Conservation (phyloP, 2,797 vertebrate genomes). For the Gobionotothen gibberifrons region DNA sequence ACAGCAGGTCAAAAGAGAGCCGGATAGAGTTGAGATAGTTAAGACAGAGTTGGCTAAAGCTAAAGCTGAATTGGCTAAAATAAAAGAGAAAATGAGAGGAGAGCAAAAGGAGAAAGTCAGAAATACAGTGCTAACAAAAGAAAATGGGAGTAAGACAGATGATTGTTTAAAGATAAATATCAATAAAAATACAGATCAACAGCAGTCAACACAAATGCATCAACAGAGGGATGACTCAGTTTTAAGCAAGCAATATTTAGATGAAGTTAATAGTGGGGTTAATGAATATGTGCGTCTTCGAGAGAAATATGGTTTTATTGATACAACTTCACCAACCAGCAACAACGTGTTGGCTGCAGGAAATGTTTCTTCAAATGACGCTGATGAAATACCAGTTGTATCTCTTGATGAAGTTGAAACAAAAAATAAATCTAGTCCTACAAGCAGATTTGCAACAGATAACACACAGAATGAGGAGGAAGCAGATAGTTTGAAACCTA, state of each 20-base stretch:
- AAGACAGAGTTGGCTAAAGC: conserved; percentile 76
- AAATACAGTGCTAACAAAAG: conserved; percentile 31
- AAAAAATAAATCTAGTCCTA: conserved; percentile 16
- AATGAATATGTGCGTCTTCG: conserved; percentile 59
- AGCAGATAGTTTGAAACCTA: conserved; percentile 20
- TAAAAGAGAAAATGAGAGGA: conserved; percentile 74
- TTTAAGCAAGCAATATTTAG: not conserved
- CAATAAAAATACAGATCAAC: conserved; percentile 32
- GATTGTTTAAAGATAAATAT: conserved; percentile 5
- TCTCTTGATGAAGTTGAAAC: conserved; percentile 30
- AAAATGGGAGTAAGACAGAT: conserved; percentile 30
- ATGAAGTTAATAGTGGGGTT: conserved; percentile 24
- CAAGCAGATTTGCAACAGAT: conserved; percentile 4
- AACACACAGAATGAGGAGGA: conserved; percentile 38
- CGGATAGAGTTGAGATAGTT: conserved; percentile 70
- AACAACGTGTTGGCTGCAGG: conserved; percentile 26
- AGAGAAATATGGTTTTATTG: conserved; percentile 70
- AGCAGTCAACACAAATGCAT: conserved; percentile 21
- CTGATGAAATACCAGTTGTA: conserved; percentile 26
- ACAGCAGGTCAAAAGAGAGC: conserved; percentile 54
- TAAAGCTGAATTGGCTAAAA: conserved; percentile 75
- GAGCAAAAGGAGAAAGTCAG: conserved; percentile 62
- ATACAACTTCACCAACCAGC: conserved; percentile 31
- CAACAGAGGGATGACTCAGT: conserved; percentile 31
- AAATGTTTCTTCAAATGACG: conserved; percentile 31